Conservation (phyloP, 2,888 invertebrate genomes). For the Shargacucullia verbasci region DNA sequence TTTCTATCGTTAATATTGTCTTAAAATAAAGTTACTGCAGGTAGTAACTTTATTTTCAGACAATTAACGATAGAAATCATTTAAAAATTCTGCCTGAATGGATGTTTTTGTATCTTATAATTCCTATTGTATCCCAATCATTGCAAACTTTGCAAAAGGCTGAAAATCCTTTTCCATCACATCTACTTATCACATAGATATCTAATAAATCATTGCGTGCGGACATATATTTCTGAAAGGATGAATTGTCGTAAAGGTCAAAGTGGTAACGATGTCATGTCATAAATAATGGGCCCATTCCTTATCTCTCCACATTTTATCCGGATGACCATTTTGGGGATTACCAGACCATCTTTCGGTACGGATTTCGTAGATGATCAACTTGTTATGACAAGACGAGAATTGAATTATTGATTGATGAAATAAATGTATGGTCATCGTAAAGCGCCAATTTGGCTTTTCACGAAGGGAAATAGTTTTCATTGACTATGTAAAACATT, state of each 20-base stretch:
- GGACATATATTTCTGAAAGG: constrained; percentile 46
- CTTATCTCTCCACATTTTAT: constrained; percentile 27
- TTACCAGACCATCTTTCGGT: neutral
- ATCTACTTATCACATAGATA: constrained; percentile 48
- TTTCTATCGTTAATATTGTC: too few relatives aligned
- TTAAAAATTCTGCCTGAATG: too few relatives aligned
- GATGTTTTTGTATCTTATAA: too few relatives aligned
- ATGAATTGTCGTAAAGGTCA: constrained; percentile 51
- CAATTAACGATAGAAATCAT: too few relatives aligned
- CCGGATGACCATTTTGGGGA: constrained; percentile 8
- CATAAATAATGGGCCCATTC: constrained; percentile 41
- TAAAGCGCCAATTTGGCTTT: neutral
- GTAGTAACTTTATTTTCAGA: too few relatives aligned
- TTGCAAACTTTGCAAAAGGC: too few relatives aligned
- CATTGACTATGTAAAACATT: too few relatives aligned
- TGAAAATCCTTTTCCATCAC: constrained; percentile 15
- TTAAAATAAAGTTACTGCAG: too few relatives aligned
- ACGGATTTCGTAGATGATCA: neutral
- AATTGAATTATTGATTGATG: neutral
- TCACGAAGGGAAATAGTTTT: too few relatives aligned
- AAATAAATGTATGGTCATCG: neutral
- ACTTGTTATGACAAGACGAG: neutral
- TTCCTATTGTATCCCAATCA: too few relatives aligned
- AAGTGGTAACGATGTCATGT: constrained; percentile 49
- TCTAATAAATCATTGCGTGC: constrained; percentile 48